Evolutionary conservation across 2,797 vertebrate species (phyloP), one percentile per base, ranked within the genome.

Genomic region (Distichodus sexfasciatus): DNA sequence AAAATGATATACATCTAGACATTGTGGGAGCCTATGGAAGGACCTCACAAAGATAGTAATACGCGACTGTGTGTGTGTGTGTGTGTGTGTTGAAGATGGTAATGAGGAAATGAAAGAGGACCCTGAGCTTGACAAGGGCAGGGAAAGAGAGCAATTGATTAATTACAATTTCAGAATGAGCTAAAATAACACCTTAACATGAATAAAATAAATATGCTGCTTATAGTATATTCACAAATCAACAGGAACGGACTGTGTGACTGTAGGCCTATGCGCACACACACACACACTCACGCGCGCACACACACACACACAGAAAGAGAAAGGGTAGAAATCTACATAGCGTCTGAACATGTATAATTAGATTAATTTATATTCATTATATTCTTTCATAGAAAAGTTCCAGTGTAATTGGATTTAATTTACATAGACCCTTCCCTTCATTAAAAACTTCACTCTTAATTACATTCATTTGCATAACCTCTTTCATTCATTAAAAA

Each of bases 351-450:
- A 29, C 31, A 26, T 4, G 4, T 55, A 46, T 57, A 71, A 71
- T 71, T 55, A 55, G 40, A 38, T 63, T 64, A 44, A 57, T 71
- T 33, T 33, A 38, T 71, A 64, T 71, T 64, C 60, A 71, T 63
- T 55, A 57, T 47, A 57, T 61, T 71, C 50, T 0, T 17, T 64
- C n/a, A 15, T 21, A 46, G 41, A 57, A 71, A 55, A 40, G 24
- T 57, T 33, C 23, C 23, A 21, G 31, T 23, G 40, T 71, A 64
- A 71, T 47, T 48, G 41, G 41, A 57, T 19, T 51, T 71, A 21
- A 71, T 64, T 71, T 71, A 31, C 60, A 71, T 64, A 55, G 15
- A 17, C 40, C 19, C 40, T 19, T 63, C 48, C 33, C 63, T 63
- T 54, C 68, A 64, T 64, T 44, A 55, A 47, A 44, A 64, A 36